Evolutionary conservation across 2,888 invertebrate species (phyloP).

Genomic region (Thelaira solivaga): DNA sequence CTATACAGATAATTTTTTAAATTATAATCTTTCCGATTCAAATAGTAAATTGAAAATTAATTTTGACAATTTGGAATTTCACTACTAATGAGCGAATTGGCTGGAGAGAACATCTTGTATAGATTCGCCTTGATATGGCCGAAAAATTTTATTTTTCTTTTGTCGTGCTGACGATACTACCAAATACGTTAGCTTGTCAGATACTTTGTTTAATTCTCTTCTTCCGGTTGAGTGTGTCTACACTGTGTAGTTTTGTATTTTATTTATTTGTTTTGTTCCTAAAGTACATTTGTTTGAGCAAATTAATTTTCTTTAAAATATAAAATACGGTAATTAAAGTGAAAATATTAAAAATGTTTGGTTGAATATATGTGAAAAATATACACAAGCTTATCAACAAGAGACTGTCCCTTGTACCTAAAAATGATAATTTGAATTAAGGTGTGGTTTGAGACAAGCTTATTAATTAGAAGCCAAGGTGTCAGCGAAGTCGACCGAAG

Average conservation of each 20-base stretch:
- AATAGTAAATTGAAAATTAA: too few relatives aligned
- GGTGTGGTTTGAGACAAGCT: slow-evolving; percentile 59
- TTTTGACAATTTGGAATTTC: too few relatives aligned
- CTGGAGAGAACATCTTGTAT: too few relatives aligned
- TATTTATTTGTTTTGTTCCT: neutral
- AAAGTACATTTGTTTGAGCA: neutral
- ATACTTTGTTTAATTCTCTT: slow-evolving; percentile 21
- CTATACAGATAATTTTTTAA: too few relatives aligned
- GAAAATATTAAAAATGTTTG: neutral
- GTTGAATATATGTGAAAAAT: neutral
- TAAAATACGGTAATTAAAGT: slow-evolving; percentile 31
- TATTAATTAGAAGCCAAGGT: slow-evolving; percentile 20
- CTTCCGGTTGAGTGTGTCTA: slow-evolving; percentile 19
- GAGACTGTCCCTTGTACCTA: neutral
- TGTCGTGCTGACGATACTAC: too few relatives aligned
- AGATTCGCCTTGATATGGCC: too few relatives aligned
- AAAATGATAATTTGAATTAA: slow-evolving; percentile 38
- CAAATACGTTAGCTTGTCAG: too few relatives aligned
- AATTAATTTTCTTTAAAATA: neutral
- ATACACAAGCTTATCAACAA: neutral
- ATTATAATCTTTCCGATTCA: too few relatives aligned
- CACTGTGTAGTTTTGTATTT: too few relatives aligned
- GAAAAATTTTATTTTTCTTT: too few relatives aligned
- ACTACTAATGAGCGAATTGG: too few relatives aligned
- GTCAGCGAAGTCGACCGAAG: slow-evolving; percentile 11